Evolutionary conservation across 2,888 invertebrate genomes (phyloP).

Genomic region (Eurytoma adleriae): DNA sequence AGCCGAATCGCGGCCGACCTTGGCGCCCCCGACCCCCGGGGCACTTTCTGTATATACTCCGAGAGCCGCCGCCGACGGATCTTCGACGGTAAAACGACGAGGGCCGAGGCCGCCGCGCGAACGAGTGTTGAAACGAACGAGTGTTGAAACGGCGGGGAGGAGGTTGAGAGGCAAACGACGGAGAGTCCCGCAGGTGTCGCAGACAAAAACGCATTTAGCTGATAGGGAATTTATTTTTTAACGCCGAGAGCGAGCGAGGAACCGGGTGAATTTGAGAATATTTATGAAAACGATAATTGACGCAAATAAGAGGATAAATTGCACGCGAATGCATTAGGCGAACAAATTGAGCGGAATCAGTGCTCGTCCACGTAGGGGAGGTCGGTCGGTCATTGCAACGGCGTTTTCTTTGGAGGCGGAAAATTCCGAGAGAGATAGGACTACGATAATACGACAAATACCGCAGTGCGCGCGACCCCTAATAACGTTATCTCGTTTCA

Average conservation of each 20-base stretch:
- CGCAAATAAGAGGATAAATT: background rate
- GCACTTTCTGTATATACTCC: conserved; percentile 52
- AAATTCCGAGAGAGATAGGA: background rate
- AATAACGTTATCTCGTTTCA: conserved; percentile 57
- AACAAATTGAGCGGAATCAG: background rate
- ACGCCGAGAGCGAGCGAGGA: conserved; percentile 64
- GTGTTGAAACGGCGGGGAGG: background rate
- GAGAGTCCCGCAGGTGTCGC: conserved; percentile 48
- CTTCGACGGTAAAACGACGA: conserved; percentile 43
- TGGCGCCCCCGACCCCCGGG: background rate
- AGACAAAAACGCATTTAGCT: conserved; percentile 61
- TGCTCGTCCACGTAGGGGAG: too few species aligned
- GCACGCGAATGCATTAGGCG: background rate
- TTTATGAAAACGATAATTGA: background rate
- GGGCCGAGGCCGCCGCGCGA: conserved; percentile 50
- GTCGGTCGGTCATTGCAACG: too few species aligned
- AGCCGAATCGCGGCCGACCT: conserved; percentile 1
- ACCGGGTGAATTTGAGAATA: background rate
- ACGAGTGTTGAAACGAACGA: conserved; percentile 3
- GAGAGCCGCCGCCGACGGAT: conserved; percentile 17
- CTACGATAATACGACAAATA: conserved; percentile 54
- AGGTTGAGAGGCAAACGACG: conserved; percentile 34
- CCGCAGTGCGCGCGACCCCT: conserved; percentile 52
- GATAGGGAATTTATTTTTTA: conserved; percentile 74
- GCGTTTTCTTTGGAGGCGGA: background rate